Percentiles rank a stretch among this genome's conserved stretches.
phyloP scores from a whole-genome alignment of 2,888 invertebrate genomes.

The Tholera decimalis region DNA sequence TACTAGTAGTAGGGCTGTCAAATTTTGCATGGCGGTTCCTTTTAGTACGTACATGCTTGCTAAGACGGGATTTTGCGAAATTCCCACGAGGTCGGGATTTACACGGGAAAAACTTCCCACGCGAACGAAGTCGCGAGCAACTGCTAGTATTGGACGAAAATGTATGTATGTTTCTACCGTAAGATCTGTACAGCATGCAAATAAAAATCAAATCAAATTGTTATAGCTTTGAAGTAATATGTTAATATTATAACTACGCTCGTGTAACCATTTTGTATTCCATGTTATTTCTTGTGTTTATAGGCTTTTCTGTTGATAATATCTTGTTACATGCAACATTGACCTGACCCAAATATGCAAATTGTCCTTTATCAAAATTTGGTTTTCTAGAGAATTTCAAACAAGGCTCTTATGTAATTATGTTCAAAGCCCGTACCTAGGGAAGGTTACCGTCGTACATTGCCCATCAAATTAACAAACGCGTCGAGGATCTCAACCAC shows the following conservation, averaged over 20 bases:
- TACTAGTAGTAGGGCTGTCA: too few species aligned
- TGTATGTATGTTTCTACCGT: neutral
- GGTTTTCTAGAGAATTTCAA: constrained; percentile 53
- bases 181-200: neutral
- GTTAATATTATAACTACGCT: neutral
- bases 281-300: constrained; percentile 2
- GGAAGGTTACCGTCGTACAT: constrained; percentile 49
- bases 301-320: constrained; percentile 6
- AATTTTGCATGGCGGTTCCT: too few species aligned
- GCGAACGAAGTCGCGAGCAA: too few species aligned
- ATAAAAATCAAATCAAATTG: constrained; percentile 1
- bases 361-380: constrained; percentile 45
- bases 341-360: constrained; percentile 49
- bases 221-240: constrained; percentile 9
- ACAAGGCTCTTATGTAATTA: constrained; percentile 47
- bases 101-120: too few species aligned
- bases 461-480: constrained; percentile 56
- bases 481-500: constrained; percentile 57
- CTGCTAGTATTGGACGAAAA: too few species aligned
- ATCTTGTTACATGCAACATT: constrained; percentile 24
- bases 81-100: too few species aligned
- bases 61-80: too few species aligned
- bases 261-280: neutral
- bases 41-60: too few species aligned
- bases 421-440: constrained; percentile 48